phyloP scores from a whole-genome alignment of 1,140 invertebrate genomes.

The Drosophila melanica region DNA sequence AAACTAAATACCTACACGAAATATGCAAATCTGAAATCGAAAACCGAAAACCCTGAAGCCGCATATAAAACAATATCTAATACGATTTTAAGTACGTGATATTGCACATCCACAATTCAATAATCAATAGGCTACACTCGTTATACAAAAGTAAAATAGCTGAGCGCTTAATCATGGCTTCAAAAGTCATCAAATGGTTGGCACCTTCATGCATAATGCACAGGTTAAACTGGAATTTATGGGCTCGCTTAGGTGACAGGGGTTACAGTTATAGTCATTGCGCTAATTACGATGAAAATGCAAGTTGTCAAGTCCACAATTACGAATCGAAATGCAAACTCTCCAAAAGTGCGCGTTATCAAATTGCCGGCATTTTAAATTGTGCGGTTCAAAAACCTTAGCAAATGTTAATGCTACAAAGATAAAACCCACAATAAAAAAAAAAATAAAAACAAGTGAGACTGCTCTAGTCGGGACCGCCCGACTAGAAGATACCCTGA shows the following conservation, averaged over 20 bases:
- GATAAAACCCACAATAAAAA: constrained; percentile 37
- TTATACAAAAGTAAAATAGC: constrained; percentile 23
- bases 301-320: constrained; percentile 27
- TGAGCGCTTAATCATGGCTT: constrained; percentile 42
- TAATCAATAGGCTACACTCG: constrained; percentile 4
- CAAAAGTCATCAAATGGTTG: constrained; percentile 45
- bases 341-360: constrained; percentile 12
- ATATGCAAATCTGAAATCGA: not conserved
- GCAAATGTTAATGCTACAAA: constrained; percentile 45
- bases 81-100: constrained; percentile 61
- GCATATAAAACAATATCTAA: constrained; percentile 36
- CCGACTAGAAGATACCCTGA: too few relatives aligned
- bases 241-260: constrained; percentile 33
- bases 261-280: constrained; percentile 29
- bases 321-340: not conserved
- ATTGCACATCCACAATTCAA: constrained; percentile 28
- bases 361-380: constrained; percentile 13
- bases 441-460: too few relatives aligned
- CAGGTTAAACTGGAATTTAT: constrained; percentile 61
- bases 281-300: constrained; percentile 42
- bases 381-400: constrained; percentile 66
- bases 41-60: constrained; percentile 32
- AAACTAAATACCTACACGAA: not conserved
- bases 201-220: constrained; percentile 39
- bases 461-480: too few relatives aligned